phyloP scores from a whole-genome alignment of 1,140 invertebrate species.

The Megalonaias nervosa region DNA sequence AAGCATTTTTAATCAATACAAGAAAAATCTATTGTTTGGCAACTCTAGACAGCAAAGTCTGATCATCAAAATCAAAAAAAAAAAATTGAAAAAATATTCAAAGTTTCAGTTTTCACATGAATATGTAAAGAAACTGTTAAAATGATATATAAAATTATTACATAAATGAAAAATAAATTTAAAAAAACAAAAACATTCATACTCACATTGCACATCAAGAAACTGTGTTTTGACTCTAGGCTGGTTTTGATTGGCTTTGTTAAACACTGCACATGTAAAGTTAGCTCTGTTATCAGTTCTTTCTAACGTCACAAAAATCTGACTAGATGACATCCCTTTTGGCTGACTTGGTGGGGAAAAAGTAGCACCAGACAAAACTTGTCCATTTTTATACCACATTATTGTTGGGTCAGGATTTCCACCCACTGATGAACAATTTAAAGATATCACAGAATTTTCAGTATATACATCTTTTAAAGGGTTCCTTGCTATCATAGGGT shows the following conservation, averaged over 20 bases:
- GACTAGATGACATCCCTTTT: constrained; percentile 30
- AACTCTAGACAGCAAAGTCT: too few species aligned
- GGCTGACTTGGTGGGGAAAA: constrained; percentile 7
- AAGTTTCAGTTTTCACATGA: neutral
- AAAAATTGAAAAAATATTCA: too few species aligned
- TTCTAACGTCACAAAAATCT: constrained; percentile 32
- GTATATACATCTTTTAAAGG: constrained; percentile 9
- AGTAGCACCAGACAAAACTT: constrained; percentile 36
- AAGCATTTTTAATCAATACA: too few species aligned
- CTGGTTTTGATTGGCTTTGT: constrained; percentile 41
- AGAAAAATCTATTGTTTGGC: too few species aligned
- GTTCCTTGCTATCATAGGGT: constrained; percentile 19
- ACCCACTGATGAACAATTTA: constrained; percentile 47
- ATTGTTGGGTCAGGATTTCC: constrained; percentile 53
- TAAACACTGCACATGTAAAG: constrained; percentile 50
- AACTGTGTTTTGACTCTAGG: constrained; percentile 22
- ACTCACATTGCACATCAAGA: constrained; percentile 51
- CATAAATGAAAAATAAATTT: neutral
- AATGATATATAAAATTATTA: neutral
- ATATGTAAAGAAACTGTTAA: neutral
- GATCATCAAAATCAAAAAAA: too few species aligned
- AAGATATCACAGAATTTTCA: constrained; percentile 43
- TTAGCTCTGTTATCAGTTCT: constrained; percentile 49
- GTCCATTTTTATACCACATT: constrained; percentile 49
- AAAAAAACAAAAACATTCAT: neutral